Conservation (phyloP, 1,140 invertebrate genomes). For the Bombus confusus region DNA sequence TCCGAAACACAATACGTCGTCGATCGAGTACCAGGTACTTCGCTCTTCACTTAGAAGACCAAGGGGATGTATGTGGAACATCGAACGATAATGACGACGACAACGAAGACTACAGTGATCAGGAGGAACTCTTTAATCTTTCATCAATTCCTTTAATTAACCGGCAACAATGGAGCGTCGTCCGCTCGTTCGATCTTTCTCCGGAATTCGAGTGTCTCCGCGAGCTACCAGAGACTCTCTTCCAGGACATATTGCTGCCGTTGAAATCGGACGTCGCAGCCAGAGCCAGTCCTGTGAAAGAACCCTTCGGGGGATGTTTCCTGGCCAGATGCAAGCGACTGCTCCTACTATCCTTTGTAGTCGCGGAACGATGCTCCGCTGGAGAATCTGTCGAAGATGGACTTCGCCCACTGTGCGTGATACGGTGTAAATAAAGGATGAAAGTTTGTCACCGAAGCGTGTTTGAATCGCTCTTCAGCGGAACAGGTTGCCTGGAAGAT, state of each 20-base stretch:
- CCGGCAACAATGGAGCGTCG: constrained; percentile 64
- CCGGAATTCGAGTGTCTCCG: neutral
- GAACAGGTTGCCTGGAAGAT: neutral
- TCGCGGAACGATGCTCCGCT: neutral
- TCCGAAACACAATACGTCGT: constrained; percentile 46
- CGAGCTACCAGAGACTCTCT: neutral
- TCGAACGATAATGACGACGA: constrained; percentile 21
- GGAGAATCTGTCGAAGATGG: constrained; percentile 21
- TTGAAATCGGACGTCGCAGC: constrained; percentile 58
- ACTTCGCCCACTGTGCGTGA: neutral
- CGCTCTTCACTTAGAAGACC: neutral
- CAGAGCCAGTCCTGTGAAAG: constrained; percentile 43
- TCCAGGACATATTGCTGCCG: constrained; percentile 43
- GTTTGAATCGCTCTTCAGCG: neutral
- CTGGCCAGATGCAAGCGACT: constrained; percentile 30
- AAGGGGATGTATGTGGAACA: constrained; percentile 20
- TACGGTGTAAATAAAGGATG: constrained; percentile 35
- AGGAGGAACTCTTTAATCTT: constrained; percentile 67
- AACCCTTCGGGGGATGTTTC: constrained; percentile 20
- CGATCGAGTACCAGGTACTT: constrained; percentile 29
- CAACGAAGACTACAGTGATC: neutral
- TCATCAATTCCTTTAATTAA: constrained; percentile 75
- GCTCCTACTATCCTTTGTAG: constrained; percentile 21
- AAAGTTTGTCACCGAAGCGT: neutral
- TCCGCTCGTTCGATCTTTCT: constrained; percentile 54